Evolutionary conservation across 2,113 vertebrate genomes (phyloP).

Genomic region (rabbit (Oryctolagus cuniculus)): DNA sequence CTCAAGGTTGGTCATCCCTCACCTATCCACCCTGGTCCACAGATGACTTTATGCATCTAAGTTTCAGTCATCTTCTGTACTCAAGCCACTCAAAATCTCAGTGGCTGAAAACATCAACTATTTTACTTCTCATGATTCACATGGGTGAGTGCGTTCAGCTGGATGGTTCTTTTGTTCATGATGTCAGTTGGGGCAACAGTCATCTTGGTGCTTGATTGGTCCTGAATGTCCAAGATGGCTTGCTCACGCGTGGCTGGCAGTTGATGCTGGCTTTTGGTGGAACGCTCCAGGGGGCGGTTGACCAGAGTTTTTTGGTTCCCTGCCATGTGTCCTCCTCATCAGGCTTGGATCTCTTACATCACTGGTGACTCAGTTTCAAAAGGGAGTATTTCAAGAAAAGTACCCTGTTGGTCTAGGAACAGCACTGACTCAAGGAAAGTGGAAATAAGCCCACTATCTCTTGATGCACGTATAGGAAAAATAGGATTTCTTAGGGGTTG

Average conservation of each 20-base stretch:
- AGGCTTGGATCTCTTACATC: neutral
- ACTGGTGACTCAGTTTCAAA: conserved; percentile 31
- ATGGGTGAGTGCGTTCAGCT: neutral
- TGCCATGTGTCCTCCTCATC: neutral
- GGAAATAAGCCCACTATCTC: neutral
- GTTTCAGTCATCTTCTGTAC: neutral
- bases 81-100: neutral
- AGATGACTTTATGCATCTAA: conserved; percentile 12
- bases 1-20: neutral
- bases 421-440: neutral
- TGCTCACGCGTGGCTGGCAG: neutral
- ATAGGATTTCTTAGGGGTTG: neutral
- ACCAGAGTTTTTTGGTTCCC: neutral
- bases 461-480: neutral
- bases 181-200: neutral
- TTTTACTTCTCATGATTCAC: conserved; percentile 16
- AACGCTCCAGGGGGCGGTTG: neutral
- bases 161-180: conserved; percentile 8
- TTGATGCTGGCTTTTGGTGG: conserved; percentile 9
- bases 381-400: neutral
- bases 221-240: neutral
- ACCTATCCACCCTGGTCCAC: neutral
- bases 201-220: neutral
- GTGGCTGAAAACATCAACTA: neutral
- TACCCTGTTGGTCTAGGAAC: neutral